phyloP scores from a whole-genome alignment of 2,888 invertebrate genomes.

The Agrotis segetum region DNA sequence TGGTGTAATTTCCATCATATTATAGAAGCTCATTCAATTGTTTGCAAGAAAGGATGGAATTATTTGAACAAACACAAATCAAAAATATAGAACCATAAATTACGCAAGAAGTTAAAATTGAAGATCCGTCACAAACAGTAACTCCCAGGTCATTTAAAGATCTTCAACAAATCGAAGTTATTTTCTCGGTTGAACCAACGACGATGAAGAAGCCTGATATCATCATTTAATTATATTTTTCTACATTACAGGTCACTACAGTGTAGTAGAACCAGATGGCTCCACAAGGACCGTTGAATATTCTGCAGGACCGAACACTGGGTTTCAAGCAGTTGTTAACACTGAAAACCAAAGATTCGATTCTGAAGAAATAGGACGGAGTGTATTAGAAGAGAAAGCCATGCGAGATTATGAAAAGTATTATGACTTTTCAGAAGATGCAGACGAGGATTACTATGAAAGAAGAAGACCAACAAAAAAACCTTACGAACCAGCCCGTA shows the following conservation, averaged over 20 bases:
- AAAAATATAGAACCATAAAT: no score
- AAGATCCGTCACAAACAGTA: no score
- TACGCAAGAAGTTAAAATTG: no score
- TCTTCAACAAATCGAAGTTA: no score
- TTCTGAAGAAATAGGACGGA: slow-evolving; percentile 62
- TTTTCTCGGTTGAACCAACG: not conserved
- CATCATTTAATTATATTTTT: not conserved
- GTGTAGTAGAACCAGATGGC: slow-evolving; percentile 93
- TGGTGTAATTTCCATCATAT: no score
- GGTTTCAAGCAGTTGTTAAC: slow-evolving; percentile 91
- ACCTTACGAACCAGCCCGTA: slow-evolving; percentile 74
- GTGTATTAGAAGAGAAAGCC: slow-evolving; percentile 78
- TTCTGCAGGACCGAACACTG: slow-evolving; percentile 90
- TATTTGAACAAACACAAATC: no score
- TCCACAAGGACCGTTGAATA: slow-evolving; percentile 91
- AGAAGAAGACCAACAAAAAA: slow-evolving; percentile 74
- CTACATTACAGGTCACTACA: slow-evolving; percentile 90
- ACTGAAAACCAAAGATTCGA: slow-evolving; percentile 80
- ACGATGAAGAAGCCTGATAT: not conserved
- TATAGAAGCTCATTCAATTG: no score
- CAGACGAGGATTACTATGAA: slow-evolving; percentile 77
- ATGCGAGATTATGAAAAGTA: slow-evolving; percentile 82
- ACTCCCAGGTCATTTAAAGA: no score
- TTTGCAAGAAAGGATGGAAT: no score
- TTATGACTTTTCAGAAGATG: slow-evolving; percentile 81